Conservation (phyloP, 2,113 vertebrate species). For the Tyrannus savana region DNA sequence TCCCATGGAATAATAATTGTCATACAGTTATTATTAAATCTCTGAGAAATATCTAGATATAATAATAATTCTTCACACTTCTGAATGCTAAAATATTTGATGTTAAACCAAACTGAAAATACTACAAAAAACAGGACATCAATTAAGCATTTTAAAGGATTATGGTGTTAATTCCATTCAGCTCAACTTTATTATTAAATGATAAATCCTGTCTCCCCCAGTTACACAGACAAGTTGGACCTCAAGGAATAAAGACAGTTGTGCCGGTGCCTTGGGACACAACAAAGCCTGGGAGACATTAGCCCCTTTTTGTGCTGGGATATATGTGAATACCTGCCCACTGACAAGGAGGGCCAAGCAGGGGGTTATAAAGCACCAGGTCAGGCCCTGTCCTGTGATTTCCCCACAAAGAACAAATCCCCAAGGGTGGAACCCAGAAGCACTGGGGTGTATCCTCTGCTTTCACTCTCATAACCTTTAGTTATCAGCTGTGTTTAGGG, state of each 20-base stretch:
- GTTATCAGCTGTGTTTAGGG: background rate
- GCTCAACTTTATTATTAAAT: constrained; percentile 45
- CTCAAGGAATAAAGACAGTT: background rate
- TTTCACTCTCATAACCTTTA: background rate
- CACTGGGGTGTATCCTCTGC: background rate
- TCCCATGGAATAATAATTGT: background rate
- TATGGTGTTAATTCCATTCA: constrained; percentile 15
- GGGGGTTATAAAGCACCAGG: background rate
- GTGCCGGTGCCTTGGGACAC: background rate
- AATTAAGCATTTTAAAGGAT: constrained; percentile 70
- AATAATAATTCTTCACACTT: background rate
- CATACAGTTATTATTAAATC: background rate
- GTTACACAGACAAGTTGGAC: background rate
- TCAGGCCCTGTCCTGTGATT: background rate
- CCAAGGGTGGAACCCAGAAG: background rate
- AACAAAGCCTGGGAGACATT: background rate
- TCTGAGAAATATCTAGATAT: background rate
- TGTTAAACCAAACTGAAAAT: constrained; percentile 68
- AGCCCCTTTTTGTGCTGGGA: background rate
- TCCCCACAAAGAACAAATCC: background rate
- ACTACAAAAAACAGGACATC: constrained; percentile 50
- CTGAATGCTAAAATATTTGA: constrained; percentile 55
- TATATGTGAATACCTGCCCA: background rate
- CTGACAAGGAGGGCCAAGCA: background rate
- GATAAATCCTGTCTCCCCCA: background rate